Evolutionary conservation across 2,797 vertebrate genomes (phyloP), one percentile per base, ranked within the genome.

Genomic region (Astyanax mexicanus): DNA sequence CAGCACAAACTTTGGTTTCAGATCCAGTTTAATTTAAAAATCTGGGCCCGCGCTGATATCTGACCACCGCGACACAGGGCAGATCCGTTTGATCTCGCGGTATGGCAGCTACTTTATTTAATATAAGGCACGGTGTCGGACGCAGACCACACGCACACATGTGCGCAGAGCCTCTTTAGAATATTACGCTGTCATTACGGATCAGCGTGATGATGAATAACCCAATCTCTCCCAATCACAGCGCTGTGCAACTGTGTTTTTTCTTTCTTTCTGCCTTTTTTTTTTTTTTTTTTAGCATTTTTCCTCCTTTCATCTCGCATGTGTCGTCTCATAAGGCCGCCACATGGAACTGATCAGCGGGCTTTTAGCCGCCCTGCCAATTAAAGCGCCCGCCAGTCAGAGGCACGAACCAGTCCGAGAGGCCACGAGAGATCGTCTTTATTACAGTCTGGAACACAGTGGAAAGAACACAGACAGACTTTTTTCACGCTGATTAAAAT

Each of bases 311-410:
- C 57, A 66, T 72, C 62, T 77, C 37, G 52, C 32, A 40, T 8
- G 11, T 45, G 58, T 25, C 64, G 57, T 80, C 45, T 42, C 11
- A 61, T 49, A 44, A 44, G 65, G 40, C 57, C 62, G 69, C 45
- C 76, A 83, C 75, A 82, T 85, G 83, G 79, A 88, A 80, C 72
- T 51, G 72, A 83, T 85, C 79, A 71, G 62, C 10, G 38, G 60
- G 62, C 54, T 35, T 61, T 82, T 44, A n/a, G 66, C 74, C 72
- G 81, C 66, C 80, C 4, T 49, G 73, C 73, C 52, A 68, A 55
- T 67, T 58, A 74, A 37, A 27, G 61, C 40, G 21, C 29, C 72
- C 44, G 72, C 52, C 64, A 68, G 25, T 75, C 65, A 68, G 44
- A 68, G 62, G 40, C 19, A 19, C 58, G 21, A 37, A 45, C 25